Conservation (phyloP, 2,797 vertebrate species). For the Chelon labrosus region DNA sequence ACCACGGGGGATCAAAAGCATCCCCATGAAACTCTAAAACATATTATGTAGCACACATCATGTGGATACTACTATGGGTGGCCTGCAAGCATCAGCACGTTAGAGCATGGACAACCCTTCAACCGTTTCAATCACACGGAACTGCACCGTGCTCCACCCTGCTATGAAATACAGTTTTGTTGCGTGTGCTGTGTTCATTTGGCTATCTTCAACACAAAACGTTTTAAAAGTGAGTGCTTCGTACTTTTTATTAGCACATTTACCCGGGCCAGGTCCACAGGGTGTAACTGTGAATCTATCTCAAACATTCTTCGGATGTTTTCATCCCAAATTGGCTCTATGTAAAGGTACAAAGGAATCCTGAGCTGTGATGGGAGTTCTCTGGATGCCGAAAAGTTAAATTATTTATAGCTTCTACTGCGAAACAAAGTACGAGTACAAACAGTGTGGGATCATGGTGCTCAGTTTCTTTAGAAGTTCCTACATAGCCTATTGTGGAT, state of each 20-base stretch:
- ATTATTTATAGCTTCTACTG: conserved; percentile 5
- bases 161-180: not conserved
- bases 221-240: conserved; percentile 7
- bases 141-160: conserved; percentile 17
- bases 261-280: conserved; percentile 1
- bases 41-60: conserved; percentile 38
- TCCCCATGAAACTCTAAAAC: conserved; percentile 46
- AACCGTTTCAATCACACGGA: conserved; percentile 20
- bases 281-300: not conserved
- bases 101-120: conserved; percentile 24
- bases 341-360: not conserved
- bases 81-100: conserved; percentile 31
- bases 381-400: not conserved
- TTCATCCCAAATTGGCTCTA: conserved; percentile 2
- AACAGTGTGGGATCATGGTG: not conserved
- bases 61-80: conserved; percentile 27
- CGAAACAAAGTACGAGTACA: conserved; percentile 10
- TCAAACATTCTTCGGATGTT: conserved; percentile 2
- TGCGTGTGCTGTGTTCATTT: not conserved
- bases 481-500: not conserved
- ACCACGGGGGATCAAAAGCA: conserved; percentile 54
- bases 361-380: not conserved
- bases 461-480: not conserved
- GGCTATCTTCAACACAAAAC: not conserved
- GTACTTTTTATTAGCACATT: conserved; percentile 9